A percentile compares a stretch with the other conserved stretches of the same genome.
Evolutionary conservation across 2,797 vertebrate genomes (phyloP).

Genomic region (Hippocampus kuda): DNA sequence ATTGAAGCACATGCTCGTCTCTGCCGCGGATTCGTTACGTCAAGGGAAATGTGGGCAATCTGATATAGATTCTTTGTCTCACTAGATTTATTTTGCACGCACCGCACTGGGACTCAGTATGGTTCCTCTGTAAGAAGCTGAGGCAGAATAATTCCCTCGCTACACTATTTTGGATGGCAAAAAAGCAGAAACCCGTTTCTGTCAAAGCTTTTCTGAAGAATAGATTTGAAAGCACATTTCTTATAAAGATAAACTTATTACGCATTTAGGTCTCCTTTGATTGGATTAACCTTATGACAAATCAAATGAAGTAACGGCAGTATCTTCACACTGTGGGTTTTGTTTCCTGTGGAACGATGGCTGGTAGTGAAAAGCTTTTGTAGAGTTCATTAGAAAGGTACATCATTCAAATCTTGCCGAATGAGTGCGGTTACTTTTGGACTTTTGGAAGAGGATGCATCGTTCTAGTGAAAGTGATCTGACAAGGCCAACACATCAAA

Average conservation of each 20-base stretch:
- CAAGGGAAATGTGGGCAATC: constrained; percentile 29
- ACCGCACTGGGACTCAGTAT: constrained; percentile 33
- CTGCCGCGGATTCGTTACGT: constrained; percentile 25
- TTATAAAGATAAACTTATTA: background rate
- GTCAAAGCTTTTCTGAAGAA: constrained; percentile 10
- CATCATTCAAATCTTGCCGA: constrained; percentile 34
- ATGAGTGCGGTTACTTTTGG: constrained; percentile 23
- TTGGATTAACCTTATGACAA: constrained; percentile 15
- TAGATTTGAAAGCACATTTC: background rate
- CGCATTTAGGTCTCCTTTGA: constrained; percentile 5
- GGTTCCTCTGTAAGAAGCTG: constrained; percentile 15
- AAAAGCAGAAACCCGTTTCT: constrained; percentile 19
- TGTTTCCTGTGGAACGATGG: constrained; percentile 18
- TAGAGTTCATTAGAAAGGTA: constrained; percentile 36
- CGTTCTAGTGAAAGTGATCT: background rate
- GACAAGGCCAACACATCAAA: background rate
- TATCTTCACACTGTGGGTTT: constrained; percentile 21
- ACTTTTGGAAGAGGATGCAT: background rate
- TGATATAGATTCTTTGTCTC: constrained; percentile 36
- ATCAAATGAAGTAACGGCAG: constrained; percentile 24
- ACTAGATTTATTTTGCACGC: constrained; percentile 34
- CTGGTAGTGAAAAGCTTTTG: constrained; percentile 43
- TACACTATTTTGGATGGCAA: constrained; percentile 20
- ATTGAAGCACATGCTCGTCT: constrained; percentile 17
- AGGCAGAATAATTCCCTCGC: constrained; percentile 18